Evolutionary conservation across 2,888 invertebrate genomes (phyloP).

Genomic region (Minunthozetes semirufus): DNA sequence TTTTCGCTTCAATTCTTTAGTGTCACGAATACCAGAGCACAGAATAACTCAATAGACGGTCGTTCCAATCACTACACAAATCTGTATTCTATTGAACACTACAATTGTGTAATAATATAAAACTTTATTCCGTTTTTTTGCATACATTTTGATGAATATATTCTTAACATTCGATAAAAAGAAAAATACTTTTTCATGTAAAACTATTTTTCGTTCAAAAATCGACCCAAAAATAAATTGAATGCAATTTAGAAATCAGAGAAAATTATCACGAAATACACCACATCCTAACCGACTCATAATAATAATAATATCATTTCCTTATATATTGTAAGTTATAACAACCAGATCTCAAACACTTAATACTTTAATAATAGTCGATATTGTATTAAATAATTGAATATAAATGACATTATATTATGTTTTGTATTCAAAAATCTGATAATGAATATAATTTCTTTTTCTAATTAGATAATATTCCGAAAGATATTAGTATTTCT

Average conservation of each 20-base stretch:
- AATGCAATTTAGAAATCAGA: background rate
- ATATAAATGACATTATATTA: no score
- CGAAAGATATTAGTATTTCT: no score
- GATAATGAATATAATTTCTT: no score
- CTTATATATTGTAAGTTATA: no score
- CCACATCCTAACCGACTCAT: background rate
- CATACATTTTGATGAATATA: background rate
- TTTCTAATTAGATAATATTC: no score
- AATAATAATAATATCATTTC: no score
- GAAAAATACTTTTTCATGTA: background rate
- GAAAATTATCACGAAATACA: slow-evolving; percentile 9
- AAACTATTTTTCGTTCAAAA: background rate
- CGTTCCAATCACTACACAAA: no score
- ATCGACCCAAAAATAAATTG: background rate
- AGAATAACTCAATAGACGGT: no score
- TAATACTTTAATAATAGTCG: background rate
- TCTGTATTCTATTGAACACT: no score
- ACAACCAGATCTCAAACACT: background rate
- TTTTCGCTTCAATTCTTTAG: background rate
- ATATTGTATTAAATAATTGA: no score
- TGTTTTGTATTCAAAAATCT: no score
- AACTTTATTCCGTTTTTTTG: background rate
- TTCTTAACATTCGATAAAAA: background rate
- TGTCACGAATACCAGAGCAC: background rate
- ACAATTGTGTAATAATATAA: background rate